A percentile compares a stretch with the other conserved stretches of the same genome.
phyloP scores from a whole-genome alignment of 2,888 invertebrate species.

The Chrysolina haemoptera region DNA sequence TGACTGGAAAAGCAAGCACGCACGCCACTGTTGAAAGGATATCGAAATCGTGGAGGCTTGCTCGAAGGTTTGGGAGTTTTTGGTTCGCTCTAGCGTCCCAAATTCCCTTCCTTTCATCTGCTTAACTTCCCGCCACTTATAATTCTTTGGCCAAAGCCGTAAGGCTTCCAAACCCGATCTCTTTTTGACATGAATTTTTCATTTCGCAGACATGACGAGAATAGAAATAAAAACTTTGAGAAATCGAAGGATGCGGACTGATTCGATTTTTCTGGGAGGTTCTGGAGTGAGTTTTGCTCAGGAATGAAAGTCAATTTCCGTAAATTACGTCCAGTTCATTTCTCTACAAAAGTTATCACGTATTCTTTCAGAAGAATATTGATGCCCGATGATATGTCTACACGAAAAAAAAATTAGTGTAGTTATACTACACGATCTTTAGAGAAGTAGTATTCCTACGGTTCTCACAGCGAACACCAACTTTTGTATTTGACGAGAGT shows the following conservation, averaged over 20 bases:
- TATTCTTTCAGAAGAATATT: too few species aligned
- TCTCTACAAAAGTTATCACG: too few species aligned
- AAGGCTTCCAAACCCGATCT: constrained; percentile 8
- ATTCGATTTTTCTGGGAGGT: neutral
- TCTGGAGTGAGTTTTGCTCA: neutral
- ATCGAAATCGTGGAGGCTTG: constrained; percentile 13
- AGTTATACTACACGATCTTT: too few species aligned
- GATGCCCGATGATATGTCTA: too few species aligned
- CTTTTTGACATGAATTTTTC: constrained; percentile 20
- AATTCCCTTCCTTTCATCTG: constrained; percentile 25
- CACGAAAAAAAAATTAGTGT: too few species aligned
- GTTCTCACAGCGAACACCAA: too few species aligned
- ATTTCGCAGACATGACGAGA: constrained; percentile 1
- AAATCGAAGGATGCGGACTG: neutral
- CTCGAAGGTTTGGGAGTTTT: neutral
- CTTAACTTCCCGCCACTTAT: constrained; percentile 27
- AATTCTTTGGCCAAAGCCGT: constrained; percentile 25
- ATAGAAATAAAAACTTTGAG: constrained; percentile 12
- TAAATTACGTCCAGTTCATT: too few species aligned
- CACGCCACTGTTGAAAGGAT: constrained; percentile 10
- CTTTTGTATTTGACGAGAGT: too few species aligned
- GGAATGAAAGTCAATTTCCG: neutral
- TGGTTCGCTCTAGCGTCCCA: neutral
- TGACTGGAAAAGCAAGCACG: neutral
- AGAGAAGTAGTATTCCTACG: too few species aligned